Conservation (phyloP, 2,113 vertebrate species). For the Rallus limicola region DNA sequence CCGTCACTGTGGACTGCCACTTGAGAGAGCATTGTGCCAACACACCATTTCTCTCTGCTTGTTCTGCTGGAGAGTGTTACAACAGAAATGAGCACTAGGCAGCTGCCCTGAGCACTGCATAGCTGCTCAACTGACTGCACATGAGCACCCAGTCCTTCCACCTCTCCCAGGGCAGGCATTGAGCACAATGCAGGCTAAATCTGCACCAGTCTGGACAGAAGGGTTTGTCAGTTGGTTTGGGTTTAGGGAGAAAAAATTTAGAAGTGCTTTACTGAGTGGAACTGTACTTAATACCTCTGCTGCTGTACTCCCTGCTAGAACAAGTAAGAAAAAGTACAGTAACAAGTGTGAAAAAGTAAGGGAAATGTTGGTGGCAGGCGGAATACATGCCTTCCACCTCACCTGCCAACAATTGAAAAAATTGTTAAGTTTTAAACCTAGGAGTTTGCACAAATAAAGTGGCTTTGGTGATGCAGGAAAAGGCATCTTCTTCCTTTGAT, state of each 20-base stretch:
- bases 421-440: neutral
- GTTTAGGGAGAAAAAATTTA: constrained; percentile 18
- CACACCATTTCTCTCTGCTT: neutral
- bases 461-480: constrained; percentile 40
- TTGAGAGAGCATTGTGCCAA: neutral
- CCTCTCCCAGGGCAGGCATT: neutral
- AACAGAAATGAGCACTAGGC: neutral
- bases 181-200: neutral
- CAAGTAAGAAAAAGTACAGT: neutral
- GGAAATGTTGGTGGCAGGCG: neutral
- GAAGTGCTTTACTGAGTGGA: constrained; percentile 16
- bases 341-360: neutral
- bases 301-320: neutral
- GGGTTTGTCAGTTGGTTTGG: neutral
- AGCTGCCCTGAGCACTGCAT: neutral
- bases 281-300: neutral
- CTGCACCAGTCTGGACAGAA: neutral
- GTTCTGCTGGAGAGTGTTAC: neutral
- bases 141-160: neutral
- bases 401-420: constrained; percentile 10
- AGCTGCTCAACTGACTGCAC: neutral
- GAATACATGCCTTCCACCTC: neutral
- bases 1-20: neutral
- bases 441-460: constrained; percentile 17
- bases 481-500: constrained; percentile 39